Percentiles rank a stretch among this genome's conserved stretches.
phyloP scores from a whole-genome alignment of 2,888 invertebrate species.

The Uloborus plumipes region DNA sequence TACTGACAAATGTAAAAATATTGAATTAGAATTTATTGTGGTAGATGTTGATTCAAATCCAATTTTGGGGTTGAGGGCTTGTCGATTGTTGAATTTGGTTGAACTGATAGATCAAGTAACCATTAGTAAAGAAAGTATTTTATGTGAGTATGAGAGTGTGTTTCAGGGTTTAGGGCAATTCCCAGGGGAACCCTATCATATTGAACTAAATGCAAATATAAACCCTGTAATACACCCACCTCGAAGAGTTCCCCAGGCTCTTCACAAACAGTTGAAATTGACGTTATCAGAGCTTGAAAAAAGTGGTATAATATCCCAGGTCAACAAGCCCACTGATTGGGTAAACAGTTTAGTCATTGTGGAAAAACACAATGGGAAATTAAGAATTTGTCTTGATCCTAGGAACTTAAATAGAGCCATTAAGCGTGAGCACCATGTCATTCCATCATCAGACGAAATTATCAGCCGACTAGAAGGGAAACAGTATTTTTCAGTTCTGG shows the following conservation, averaged over 20 bases:
- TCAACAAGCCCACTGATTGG: constrained; percentile 22
- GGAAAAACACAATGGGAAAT: too few species aligned
- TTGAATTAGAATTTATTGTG: too few species aligned
- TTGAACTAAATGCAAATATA: background rate
- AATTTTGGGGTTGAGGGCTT: too few species aligned
- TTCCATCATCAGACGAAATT: constrained; percentile 21
- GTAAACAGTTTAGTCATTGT: background rate
- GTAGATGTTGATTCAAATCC: too few species aligned
- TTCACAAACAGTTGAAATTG: constrained; percentile 1
- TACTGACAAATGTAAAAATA: too few species aligned
- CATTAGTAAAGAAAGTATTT: too few species aligned
- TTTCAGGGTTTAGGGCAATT: constrained; percentile 3
- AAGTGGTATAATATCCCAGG: background rate
- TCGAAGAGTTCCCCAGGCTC: constrained; percentile 17
- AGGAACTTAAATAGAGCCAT: constrained; percentile 24
- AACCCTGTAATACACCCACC: constrained; percentile 15
- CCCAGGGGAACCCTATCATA: constrained; percentile 8
- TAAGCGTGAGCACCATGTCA: constrained; percentile 13
- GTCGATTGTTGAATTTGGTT: too few species aligned
- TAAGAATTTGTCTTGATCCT: constrained; percentile 24
- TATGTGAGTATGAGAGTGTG: too few species aligned
- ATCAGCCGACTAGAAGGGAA: too few species aligned
- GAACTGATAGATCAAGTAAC: too few species aligned
- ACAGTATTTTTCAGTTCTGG: too few species aligned
- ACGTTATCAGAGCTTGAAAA: background rate